A percentile compares a stretch with the other conserved stretches of the same genome.
These are phyloP conservation scores for Hyposmocoma kahamanoa DNA, from an alignment of 1,140 invertebrate species.

Conservation along the genomic window DNA sequence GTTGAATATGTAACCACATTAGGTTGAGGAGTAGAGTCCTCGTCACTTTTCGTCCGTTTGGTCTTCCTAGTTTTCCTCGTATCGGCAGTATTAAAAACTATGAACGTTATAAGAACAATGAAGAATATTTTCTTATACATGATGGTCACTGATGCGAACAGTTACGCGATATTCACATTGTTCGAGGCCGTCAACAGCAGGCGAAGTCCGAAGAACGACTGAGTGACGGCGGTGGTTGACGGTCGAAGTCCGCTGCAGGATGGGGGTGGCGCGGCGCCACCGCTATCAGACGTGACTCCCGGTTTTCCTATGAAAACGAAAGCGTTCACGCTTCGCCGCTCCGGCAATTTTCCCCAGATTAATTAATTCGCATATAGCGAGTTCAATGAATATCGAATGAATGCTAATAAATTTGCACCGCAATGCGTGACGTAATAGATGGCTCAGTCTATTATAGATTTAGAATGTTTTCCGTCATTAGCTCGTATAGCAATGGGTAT, in stretches of 20 bases:
- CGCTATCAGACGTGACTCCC: constrained; percentile 28
- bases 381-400: constrained; percentile 21
- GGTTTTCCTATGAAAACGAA: constrained; percentile 60
- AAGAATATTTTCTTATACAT: constrained; percentile 45
- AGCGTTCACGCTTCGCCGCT: constrained; percentile 57
- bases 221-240: constrained; percentile 14
- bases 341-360: constrained; percentile 50
- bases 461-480: constrained; percentile 23
- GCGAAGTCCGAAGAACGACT: constrained; percentile 47
- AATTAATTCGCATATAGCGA: constrained; percentile 46
- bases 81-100: constrained; percentile 23
- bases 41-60: constrained; percentile 29
- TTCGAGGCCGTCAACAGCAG: constrained; percentile 36
- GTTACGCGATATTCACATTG: constrained; percentile 40
- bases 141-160: constrained; percentile 28
- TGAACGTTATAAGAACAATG: constrained; percentile 30
- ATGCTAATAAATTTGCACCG: constrained; percentile 34
- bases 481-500: too few species aligned
- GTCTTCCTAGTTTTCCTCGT: constrained; percentile 46
- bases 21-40: constrained; percentile 43
- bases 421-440: constrained; percentile 25
- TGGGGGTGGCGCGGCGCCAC: constrained; percentile 8
- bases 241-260: not conserved
- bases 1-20: constrained; percentile 57
- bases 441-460: constrained; percentile 22